Evolutionary conservation across 2,888 invertebrate genomes (phyloP).

Genomic region (Oscheius sp.): DNA sequence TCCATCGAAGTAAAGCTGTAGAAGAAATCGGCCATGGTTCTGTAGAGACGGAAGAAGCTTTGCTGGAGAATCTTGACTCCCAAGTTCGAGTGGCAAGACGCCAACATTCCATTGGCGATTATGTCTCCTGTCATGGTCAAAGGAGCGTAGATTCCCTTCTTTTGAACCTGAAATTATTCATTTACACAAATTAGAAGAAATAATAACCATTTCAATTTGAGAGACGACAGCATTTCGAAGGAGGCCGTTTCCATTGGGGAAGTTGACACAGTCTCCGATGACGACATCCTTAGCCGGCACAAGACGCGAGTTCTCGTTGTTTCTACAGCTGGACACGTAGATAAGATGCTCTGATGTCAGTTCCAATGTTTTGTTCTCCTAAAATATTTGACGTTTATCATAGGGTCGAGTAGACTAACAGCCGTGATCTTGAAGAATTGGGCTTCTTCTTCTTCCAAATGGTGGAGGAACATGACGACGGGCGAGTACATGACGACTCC

Average conservation of each 20-base stretch:
- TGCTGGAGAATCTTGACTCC: slow-evolving; percentile 67
- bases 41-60: slow-evolving; percentile 67
- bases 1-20: slow-evolving; percentile 30
- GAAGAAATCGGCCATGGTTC: slow-evolving; percentile 36
- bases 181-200: neutral
- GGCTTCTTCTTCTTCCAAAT: slow-evolving; percentile 58
- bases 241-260: slow-evolving; percentile 31
- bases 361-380: slow-evolving; percentile 45
- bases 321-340: slow-evolving; percentile 60
- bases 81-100: slow-evolving; percentile 69
- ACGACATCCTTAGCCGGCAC: slow-evolving; percentile 52
- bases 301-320: slow-evolving; percentile 40
- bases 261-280: slow-evolving; percentile 60
- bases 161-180: slow-evolving; percentile 40
- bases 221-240: neutral
- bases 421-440: slow-evolving; percentile 61
- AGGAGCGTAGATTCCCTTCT: slow-evolving; percentile 68
- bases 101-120: slow-evolving; percentile 68
- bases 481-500: slow-evolving; percentile 66
- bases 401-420: slow-evolving; percentile 21
- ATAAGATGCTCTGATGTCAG: slow-evolving; percentile 69
- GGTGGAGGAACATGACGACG: slow-evolving; percentile 70
- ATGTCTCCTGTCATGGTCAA: slow-evolving; percentile 68
- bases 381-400: too few relatives aligned
- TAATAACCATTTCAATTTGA: slow-evolving; percentile 42